Evolutionary conservation across 1,140 invertebrate genomes (phyloP).

Genomic region (Bombus pascuorum): DNA sequence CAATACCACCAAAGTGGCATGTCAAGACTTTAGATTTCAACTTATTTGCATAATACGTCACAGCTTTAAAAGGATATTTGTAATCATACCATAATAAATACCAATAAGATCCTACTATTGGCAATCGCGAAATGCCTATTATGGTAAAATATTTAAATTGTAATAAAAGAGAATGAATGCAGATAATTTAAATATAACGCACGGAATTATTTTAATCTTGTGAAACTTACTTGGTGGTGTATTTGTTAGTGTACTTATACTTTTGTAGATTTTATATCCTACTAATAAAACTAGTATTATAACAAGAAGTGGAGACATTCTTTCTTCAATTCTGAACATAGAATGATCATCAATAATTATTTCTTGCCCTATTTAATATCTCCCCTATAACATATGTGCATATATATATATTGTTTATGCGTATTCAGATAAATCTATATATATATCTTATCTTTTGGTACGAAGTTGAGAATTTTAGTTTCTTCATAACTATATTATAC

Average conservation of each 20-base stretch:
- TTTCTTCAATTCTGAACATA: background rate
- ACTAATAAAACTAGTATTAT: slow-evolving; percentile 29
- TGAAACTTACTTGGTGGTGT: slow-evolving; percentile 65
- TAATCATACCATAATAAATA: slow-evolving; percentile 70
- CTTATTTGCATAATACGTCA: slow-evolving; percentile 66
- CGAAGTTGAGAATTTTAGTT: background rate
- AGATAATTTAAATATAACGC: background rate
- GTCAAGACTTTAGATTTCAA: slow-evolving; percentile 81
- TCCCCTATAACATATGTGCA: too few species aligned
- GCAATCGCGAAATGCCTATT: slow-evolving; percentile 69
- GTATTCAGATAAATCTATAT: too few species aligned
- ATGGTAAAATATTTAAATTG: slow-evolving; percentile 11
- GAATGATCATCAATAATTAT: background rate
- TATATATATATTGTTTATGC: background rate
- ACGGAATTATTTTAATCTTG: background rate
- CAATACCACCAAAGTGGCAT: slow-evolving; percentile 75
- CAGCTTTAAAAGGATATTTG: slow-evolving; percentile 56
- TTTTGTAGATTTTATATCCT: slow-evolving; percentile 55
- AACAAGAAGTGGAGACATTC: slow-evolving; percentile 55
- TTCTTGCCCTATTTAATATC: background rate
- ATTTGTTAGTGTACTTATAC: slow-evolving; percentile 55
- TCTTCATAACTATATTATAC: too few species aligned
- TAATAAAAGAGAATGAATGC: background rate
- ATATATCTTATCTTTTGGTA: background rate
- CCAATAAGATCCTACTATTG: slow-evolving; percentile 72